These are phyloP conservation scores for Muscidifurax raptorellus DNA, from an alignment of 1,140 invertebrate species.

Conservation along the genomic window DNA sequence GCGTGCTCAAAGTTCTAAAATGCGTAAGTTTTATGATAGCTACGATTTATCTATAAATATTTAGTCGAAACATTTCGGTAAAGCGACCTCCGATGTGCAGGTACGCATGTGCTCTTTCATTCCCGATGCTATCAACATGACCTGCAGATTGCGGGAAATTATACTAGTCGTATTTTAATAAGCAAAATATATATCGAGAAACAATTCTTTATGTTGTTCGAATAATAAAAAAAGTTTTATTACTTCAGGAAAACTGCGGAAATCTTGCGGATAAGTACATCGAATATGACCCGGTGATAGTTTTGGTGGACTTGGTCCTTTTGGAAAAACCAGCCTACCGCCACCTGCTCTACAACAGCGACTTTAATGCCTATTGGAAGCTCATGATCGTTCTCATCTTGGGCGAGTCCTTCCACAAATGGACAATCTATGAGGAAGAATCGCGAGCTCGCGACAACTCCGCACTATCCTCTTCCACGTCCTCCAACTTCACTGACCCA, in stretches of 20 bases:
- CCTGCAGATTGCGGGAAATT: not conserved
- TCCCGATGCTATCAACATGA: not conserved
- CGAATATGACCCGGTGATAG: conserved; percentile 90
- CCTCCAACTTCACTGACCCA: not conserved
- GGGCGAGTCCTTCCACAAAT: conserved; percentile 68
- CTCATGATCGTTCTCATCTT: conserved; percentile 68
- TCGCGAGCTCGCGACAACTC: not conserved
- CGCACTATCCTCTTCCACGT: not conserved
- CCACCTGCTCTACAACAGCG: conserved; percentile 87
- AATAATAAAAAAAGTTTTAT: not conserved
- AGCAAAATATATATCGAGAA: too few relatives aligned
- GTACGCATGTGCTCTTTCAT: not conserved
- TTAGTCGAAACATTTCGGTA: too few relatives aligned
- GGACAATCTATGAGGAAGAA: conserved; percentile 57
- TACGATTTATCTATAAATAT: too few relatives aligned
- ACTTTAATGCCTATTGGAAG: conserved; percentile 78
- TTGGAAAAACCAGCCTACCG: conserved; percentile 87
- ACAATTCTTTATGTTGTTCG: too few relatives aligned
- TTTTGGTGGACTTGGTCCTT: conserved; percentile 88
- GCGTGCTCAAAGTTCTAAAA: conserved; percentile 82
- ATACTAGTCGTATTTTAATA: not conserved
- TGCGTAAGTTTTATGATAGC: conserved; percentile 79
- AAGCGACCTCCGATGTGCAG: too few relatives aligned
- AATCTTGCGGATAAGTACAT: conserved; percentile 90
- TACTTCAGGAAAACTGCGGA: conserved; percentile 82